Base-by-base conservation (phyloP, 2,113 vertebrate genomes). In the Puntigrus tetrazona region DNA sequence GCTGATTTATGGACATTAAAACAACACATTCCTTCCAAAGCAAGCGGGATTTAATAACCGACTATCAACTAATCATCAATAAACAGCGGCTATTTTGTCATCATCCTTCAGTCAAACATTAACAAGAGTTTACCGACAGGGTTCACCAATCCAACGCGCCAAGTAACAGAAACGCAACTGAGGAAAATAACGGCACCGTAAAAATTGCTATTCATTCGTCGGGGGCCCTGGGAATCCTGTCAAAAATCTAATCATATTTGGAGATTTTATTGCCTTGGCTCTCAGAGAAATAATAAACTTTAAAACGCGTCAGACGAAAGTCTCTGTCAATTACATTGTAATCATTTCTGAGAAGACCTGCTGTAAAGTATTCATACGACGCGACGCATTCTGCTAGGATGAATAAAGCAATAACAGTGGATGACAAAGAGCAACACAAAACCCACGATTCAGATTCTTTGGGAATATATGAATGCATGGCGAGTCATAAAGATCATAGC, bases 271-370 rank as follows among this genome's bases (percentile, higher is more conserved):
- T 25, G 1, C 50, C 22, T 25, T 5, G 52, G 10, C 34, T 78
- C 50, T 13, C 31, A 34, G 47, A 77, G 47, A 78, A n/a, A 78
- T 76, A 73, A 73, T 47, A 78, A 57, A 36, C 29, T 52, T 55
- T 76, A n/a, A 52, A 76, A 59, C 22, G 0, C 55, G 74, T 55
- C 31, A 2, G 7, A 73, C 29, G n/a, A 55, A 20, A 36, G 29
- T n/a, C 27, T 52, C 3, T 34, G 18, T 34, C 75, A 59, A 38
- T 59, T 52, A 52, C 3, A 16, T 31, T 78, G 3, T 38, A 41
- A 59, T 57, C 31, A 78, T 57, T 55, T 11, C 47, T 50, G 27
- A 76, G 27, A 76, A 34, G 8, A 31, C 73, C 16, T 13, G 27
- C 20, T 52, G 73, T 47, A 50, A 76, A 22, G 43, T 55, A 55